phyloP scores from a whole-genome alignment of 2,797 vertebrate species.

The Mormyrops boulengeri region DNA sequence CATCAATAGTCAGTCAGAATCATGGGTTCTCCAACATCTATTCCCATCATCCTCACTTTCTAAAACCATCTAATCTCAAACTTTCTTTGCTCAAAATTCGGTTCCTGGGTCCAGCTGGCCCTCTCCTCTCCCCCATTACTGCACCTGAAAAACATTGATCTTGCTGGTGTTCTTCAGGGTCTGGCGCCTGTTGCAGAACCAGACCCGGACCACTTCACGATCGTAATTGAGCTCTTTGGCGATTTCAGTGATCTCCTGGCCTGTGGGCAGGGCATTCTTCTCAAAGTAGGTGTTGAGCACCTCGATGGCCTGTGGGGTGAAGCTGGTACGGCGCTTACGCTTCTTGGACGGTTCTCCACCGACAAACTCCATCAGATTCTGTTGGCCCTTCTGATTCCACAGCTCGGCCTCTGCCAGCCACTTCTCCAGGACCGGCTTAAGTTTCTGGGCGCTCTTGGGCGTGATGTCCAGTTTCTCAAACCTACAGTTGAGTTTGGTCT shows the following conservation, averaged over 20 bases:
- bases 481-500: conserved; percentile 48
- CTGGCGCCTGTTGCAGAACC: conserved; percentile 98
- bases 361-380: conserved; percentile 95
- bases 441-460: conserved; percentile 94
- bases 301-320: conserved; percentile 95
- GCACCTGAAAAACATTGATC: conserved; percentile 91
- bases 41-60: neutral
- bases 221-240: conserved; percentile 96
- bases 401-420: conserved; percentile 93
- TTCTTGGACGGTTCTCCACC: conserved; percentile 94
- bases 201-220: conserved; percentile 89
- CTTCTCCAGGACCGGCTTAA: conserved; percentile 91
- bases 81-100: neutral
- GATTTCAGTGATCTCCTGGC: conserved; percentile 95
- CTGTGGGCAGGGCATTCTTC: conserved; percentile 89
- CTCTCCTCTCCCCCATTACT: conserved; percentile 44
- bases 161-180: conserved; percentile 98
- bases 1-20: neutral
- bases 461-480: conserved; percentile 98
- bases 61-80: neutral
- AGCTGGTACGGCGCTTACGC: conserved; percentile 88
- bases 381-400: conserved; percentile 91
- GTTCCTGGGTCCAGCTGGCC: neutral
- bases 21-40: neutral
- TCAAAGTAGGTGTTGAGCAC: conserved; percentile 95